Evolutionary conservation across 1,140 invertebrate species (phyloP).

Genomic region (Plodia interpunctella): DNA sequence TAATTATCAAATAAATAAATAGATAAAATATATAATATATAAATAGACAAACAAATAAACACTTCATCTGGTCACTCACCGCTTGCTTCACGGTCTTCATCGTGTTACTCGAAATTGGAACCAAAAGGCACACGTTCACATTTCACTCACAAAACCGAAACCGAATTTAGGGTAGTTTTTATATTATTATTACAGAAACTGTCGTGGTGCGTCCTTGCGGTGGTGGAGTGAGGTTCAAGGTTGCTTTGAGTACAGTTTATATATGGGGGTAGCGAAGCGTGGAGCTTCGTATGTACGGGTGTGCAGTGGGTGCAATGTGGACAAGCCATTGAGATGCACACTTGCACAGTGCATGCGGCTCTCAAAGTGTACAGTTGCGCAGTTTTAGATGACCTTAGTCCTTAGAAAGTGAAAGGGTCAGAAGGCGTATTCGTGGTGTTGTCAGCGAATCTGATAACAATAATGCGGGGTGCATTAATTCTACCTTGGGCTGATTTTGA

Average conservation of each 20-base stretch:
- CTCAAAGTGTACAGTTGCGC: slow-evolving; percentile 18
- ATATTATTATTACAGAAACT: background rate
- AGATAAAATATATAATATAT: too few species aligned
- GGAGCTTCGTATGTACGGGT: slow-evolving; percentile 37
- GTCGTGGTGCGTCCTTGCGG: slow-evolving; percentile 20
- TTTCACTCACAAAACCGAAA: slow-evolving; percentile 30
- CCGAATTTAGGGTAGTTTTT: slow-evolving; percentile 11
- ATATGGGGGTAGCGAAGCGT: slow-evolving; percentile 70
- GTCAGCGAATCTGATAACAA: background rate
- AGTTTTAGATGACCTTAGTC: background rate
- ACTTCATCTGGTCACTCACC: too few species aligned
- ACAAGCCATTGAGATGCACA: slow-evolving; percentile 35
- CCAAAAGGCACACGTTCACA: slow-evolving; percentile 26
- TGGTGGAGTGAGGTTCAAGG: slow-evolving; percentile 72
- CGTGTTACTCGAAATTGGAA: slow-evolving; percentile 25
- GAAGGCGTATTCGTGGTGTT: background rate
- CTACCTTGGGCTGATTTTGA: too few species aligned
- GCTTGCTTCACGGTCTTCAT: slow-evolving; percentile 47
- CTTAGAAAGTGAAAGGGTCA: background rate
- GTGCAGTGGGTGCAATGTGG: slow-evolving; percentile 36
- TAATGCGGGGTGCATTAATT: too few species aligned
- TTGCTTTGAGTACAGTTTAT: slow-evolving; percentile 54
- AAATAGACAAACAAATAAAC: too few species aligned
- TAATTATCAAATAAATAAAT: too few species aligned
- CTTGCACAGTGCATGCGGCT: slow-evolving; percentile 20